These are phyloP conservation scores for Xanthorhoe spadicearia DNA, from an alignment of 2,888 invertebrate genomes.

Conservation along the genomic window DNA sequence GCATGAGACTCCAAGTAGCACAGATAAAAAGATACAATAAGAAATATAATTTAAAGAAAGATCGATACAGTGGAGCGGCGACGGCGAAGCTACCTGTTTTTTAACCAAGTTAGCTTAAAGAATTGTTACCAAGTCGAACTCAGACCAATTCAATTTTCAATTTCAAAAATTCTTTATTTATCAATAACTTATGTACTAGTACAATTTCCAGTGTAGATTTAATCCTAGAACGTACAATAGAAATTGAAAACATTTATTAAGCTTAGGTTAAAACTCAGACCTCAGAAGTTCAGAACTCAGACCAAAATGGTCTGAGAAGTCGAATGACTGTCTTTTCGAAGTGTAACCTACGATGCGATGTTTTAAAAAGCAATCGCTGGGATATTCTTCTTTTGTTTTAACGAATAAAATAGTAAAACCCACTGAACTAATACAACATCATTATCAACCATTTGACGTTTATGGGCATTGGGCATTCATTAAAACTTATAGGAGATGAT, in stretches of 20 bases:
- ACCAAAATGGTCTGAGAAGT: no score
- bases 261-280: no score
- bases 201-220: no score
- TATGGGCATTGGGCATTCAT: background rate
- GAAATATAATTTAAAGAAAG: conserved; percentile 77
- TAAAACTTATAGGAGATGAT: no score
- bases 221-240: no score
- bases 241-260: no score
- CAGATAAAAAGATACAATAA: conserved; percentile 82
- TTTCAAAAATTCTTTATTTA: no score
- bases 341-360: background rate
- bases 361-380: background rate
- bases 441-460: background rate
- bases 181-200: no score
- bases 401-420: background rate
- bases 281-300: no score
- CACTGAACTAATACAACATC: no score
- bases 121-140: conserved; percentile 55
- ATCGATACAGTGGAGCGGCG: conserved; percentile 77
- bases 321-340: background rate
- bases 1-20: conserved; percentile 69
- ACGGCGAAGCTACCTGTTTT: conserved; percentile 77
- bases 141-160: no score
- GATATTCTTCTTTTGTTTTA: background rate
- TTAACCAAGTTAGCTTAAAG: conserved; percentile 64